Base-by-base conservation (phyloP, 2,888 invertebrate genomes). In the Oscheius sp. region DNA sequence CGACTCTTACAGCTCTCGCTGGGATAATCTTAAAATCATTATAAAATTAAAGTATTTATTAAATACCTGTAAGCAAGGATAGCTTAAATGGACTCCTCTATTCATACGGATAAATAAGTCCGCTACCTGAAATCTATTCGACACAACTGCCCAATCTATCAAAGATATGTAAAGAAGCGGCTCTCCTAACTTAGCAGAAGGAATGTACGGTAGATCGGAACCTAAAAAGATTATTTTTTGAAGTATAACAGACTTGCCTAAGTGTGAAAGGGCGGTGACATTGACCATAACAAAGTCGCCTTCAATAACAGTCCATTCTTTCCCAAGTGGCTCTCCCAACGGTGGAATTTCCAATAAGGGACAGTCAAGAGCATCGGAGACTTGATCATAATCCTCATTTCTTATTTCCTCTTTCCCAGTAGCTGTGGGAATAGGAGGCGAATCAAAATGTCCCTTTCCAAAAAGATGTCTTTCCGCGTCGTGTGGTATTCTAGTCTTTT, bases 271-370 rank as follows among this genome's bases (percentile, higher is more conserved):
- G 6, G 84, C 49, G 13, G 75, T 75, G 27, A 81, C 75, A 53
- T 68, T 69, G 23, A 79, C 82, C 64, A 77, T 77, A 53, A 72
- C 84, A 21, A 76, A 83, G 21, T 84, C 80, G 9, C 82, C 79
- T 45, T 85, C 85, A 23, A 85, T 74, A 0, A 73, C 69, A 2
- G 55, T 43, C 84, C 84, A 84, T 55, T 78, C 61, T 13, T 69
- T 61, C 13, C 76, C 81, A 1, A 83, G 74, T 9, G 82, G 81
- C 29, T 76, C 69, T 16, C 35, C n/a, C 25, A 84, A 73, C 2
- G 74, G 29, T 9, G 84, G 82, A 16, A 76, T 43, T 16, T 71
- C 16, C n/a, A 69, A 12, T 5, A 25, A 29, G 2, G 55, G 56
- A 23, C 9, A 13, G 21, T 53, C n/a, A 2, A 72, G 56, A 7